These are phyloP conservation scores for Eremobia ochroleuca DNA, from an alignment of 2,888 invertebrate species.

Conservation along the genomic window DNA sequence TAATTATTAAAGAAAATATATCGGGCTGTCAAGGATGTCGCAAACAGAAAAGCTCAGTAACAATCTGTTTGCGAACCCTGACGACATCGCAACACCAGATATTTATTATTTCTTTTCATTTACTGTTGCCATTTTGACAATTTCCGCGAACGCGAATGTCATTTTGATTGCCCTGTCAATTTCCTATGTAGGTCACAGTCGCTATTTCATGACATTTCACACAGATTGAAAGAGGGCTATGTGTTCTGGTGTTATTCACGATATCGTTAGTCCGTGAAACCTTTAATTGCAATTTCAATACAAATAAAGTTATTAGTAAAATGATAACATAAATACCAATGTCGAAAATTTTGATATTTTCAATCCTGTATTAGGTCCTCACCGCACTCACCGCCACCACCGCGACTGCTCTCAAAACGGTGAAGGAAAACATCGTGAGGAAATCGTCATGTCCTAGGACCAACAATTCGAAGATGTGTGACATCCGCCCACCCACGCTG, in stretches of 20 bases:
- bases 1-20: slow-evolving; percentile 49
- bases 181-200: slow-evolving; percentile 36
- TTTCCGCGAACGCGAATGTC: slow-evolving; percentile 28
- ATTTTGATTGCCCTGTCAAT: slow-evolving; percentile 54
- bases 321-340: not conserved
- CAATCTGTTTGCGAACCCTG: slow-evolving; percentile 17
- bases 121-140: slow-evolving; percentile 40
- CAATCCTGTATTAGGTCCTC: too few species aligned
- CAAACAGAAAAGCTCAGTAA: slow-evolving; percentile 14
- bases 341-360: too few species aligned
- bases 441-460: too few species aligned
- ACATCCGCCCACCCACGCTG: too few species aligned
- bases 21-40: slow-evolving; percentile 11
- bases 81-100: slow-evolving; percentile 8
- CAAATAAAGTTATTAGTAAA: not conserved
- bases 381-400: too few species aligned
- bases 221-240: slow-evolving; percentile 15
- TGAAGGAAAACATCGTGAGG: too few species aligned
- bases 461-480: too few species aligned
- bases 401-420: too few species aligned
- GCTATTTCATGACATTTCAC: slow-evolving; percentile 38
- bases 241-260: slow-evolving; percentile 30
- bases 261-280: not conserved
- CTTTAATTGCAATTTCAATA: not conserved
- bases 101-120: slow-evolving; percentile 27